These are phyloP conservation scores for Pipra filicauda DNA, from an alignment of 2,113 vertebrate genomes.

Conservation along the genomic window DNA sequence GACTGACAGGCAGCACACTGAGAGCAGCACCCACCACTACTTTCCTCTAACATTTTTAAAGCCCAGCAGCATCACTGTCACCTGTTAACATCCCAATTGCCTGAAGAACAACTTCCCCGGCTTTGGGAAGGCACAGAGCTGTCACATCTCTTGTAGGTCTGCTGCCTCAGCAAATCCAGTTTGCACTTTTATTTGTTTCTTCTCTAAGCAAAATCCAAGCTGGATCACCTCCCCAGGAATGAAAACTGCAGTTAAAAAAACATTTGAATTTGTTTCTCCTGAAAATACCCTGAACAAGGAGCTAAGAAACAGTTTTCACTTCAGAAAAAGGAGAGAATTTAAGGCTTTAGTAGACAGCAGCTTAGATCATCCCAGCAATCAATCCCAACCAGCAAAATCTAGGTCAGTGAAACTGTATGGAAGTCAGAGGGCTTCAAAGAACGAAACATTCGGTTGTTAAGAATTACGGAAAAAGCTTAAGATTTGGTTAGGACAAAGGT, in stretches of 20 bases:
- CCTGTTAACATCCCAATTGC: background rate
- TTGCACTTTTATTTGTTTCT: background rate
- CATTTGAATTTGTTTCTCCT: background rate
- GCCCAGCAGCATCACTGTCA: background rate
- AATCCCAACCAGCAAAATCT: conserved; percentile 46
- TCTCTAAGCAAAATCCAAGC: background rate
- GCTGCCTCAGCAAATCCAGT: background rate
- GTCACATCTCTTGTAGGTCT: background rate
- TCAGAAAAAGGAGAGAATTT: background rate
- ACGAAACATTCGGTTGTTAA: conserved; percentile 5
- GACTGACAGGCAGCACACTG: background rate
- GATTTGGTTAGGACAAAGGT: conserved; percentile 44
- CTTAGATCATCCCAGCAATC: conserved; percentile 31
- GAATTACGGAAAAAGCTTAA: conserved; percentile 29
- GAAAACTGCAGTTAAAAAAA: background rate
- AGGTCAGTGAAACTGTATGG: conserved; percentile 24
- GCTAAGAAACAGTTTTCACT: conserved; percentile 30
- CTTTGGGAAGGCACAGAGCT: background rate
- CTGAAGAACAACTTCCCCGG: background rate
- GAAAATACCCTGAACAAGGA: conserved; percentile 13
- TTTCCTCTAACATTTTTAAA: background rate
- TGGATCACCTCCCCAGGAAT: background rate
- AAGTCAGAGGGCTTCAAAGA: conserved; percentile 43
- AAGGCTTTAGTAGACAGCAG: conserved; percentile 17
- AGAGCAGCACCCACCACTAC: background rate